Evolutionary conservation across 2,888 invertebrate genomes (phyloP), one percentile per base, ranked within the genome.

Genomic region (Cremastinae sp.): DNA sequence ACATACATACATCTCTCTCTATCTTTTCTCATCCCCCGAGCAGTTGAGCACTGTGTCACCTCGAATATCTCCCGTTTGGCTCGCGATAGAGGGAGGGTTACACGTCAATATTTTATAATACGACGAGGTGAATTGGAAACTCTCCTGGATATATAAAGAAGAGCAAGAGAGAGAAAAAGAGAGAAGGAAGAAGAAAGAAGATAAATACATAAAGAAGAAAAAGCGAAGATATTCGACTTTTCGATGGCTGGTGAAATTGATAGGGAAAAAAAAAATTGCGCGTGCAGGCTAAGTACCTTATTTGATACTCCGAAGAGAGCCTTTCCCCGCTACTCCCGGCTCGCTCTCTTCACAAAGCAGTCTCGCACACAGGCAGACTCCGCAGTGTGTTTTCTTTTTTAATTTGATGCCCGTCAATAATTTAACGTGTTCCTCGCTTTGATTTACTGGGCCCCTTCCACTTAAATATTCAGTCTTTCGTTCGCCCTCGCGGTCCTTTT

Each of bases 381-480:
- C 28, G 43, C 41, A 65, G 59, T 71, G 59, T 71, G 58, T 75
- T 75, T 78, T 75, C 37, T 73, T 85, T 85, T 85, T 84, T 85
- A 86, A 86, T 85, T 85, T 85, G 81, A 85, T 83, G 83, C 84
- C 79, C 82, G 83, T 86, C 83, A 85, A 85, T 86, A 84, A 86
- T 85, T 86, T 83, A 84, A 82, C 82, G 78, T 80, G 81, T 82
- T 75, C 74, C 79, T 81, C 5, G 2, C 79, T 83, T 83, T 84
- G 84, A 85, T 85, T 85, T 83, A 82, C 80, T 47, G 28, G 56
- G n/a, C 56, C 66, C 39, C 62, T 20, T 41, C 65, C 69, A 64
- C 64, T 47, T 16, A 66, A 22, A 69, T 74, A 39, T 70, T 59
- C 45, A 51, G 41, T 74, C 12, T 56, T 58, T 51, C 58, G 61